Percentiles rank a stretch among this genome's conserved stretches.
These are phyloP conservation scores for Arenaria interpres DNA, from an alignment of 2,113 vertebrate genomes.

Conservation along the genomic window DNA sequence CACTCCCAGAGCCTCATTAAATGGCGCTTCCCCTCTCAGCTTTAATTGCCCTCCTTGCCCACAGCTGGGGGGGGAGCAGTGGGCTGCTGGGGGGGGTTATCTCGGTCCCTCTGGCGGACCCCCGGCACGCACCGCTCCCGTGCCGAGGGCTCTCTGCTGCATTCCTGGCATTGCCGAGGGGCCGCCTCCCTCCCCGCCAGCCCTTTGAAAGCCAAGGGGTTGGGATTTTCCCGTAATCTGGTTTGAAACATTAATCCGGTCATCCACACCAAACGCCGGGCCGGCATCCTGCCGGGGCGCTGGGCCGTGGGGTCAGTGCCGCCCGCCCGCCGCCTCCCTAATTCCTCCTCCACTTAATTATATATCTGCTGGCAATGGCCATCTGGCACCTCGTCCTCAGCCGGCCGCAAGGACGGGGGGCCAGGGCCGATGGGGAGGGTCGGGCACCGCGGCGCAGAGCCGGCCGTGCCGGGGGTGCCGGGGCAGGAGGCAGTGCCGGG, in stretches of 20 bases:
- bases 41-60: background rate
- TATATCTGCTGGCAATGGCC: constrained; percentile 18
- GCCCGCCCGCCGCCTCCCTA: background rate
- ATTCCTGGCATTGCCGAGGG: constrained; percentile 65
- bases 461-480: accelerated
- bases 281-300: constrained; percentile 12
- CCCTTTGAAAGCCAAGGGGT: constrained; percentile 36
- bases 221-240: constrained; percentile 49
- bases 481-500: background rate
- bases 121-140: background rate
- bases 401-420: background rate
- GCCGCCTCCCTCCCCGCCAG: background rate
- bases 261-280: constrained; percentile 40
- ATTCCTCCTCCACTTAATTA: constrained; percentile 32
- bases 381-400: constrained; percentile 34
- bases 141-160: constrained; percentile 4
- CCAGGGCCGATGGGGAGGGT: background rate
- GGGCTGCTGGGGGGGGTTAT: background rate
- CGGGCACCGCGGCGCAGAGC: background rate
- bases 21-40: background rate
- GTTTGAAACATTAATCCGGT: constrained; percentile 44
- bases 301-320: background rate
- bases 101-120: background rate
- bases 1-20: background rate
- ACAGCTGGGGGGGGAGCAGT: background rate